Percentiles rank a stretch among this genome's conserved stretches.
Evolutionary conservation across 2,888 invertebrate genomes (phyloP).

Genomic region (Polydesmus complanatus): DNA sequence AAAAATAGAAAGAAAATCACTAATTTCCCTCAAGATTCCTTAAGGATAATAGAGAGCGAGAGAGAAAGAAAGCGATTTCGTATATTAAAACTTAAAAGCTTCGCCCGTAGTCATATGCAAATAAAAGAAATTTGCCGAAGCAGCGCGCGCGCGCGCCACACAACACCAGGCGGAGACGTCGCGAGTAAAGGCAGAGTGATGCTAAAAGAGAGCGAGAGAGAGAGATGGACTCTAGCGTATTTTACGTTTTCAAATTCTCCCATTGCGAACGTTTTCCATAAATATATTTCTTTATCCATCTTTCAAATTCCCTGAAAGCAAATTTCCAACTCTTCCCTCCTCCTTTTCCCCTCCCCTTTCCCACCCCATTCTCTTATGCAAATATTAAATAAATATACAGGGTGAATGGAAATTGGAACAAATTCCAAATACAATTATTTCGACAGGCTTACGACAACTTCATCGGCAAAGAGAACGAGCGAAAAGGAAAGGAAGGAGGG

Average conservation of each 20-base stretch:
- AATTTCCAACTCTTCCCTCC: neutral
- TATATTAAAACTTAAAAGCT: neutral
- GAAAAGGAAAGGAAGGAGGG: too few relatives aligned
- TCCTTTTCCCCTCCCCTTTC: neutral
- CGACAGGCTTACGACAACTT: too few relatives aligned
- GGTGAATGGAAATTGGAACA: too few relatives aligned
- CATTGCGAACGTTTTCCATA: neutral
- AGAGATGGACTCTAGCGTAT: neutral
- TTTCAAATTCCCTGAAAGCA: neutral
- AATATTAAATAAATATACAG: neutral
- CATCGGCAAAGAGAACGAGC: too few relatives aligned
- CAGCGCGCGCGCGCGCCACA: neutral
- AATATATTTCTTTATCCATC: neutral
- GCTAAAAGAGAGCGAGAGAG: neutral
- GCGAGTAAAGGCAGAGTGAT: neutral
- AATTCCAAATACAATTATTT: too few relatives aligned
- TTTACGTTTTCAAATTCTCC: neutral
- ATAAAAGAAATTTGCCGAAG: neutral
- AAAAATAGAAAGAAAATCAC: neutral
- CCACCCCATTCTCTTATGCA: neutral
- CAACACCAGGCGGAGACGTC: neutral
- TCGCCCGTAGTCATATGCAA: neutral
- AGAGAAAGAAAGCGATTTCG: neutral
- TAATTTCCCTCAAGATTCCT: neutral
- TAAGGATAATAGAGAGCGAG: neutral